These are phyloP conservation scores for Drosophila prolongata DNA, from an alignment of 2,888 invertebrate genomes.

Conservation along the genomic window DNA sequence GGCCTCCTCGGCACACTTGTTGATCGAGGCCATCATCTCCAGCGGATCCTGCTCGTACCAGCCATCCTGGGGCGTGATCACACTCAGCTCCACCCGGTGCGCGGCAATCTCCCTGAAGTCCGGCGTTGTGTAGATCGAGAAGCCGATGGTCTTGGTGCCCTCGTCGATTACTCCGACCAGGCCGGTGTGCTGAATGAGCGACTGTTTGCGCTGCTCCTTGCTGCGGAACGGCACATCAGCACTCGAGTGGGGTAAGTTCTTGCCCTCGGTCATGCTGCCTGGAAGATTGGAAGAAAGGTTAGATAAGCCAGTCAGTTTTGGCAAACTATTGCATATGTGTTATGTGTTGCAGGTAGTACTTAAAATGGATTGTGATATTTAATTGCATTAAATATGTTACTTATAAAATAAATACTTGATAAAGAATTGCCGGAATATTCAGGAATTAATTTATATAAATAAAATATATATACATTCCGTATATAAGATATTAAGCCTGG, in stretches of 20 bases:
- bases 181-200: slow-evolving; percentile 63
- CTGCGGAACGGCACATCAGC: slow-evolving; percentile 77
- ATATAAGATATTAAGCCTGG: too few species aligned
- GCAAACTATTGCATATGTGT: too few species aligned
- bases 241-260: slow-evolving; percentile 69
- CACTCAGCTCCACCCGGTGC: slow-evolving; percentile 92
- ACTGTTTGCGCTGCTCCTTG: slow-evolving; percentile 70
- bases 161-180: slow-evolving; percentile 97
- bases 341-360: too few species aligned
- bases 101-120: slow-evolving; percentile 91
- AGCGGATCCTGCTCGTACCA: slow-evolving; percentile 97
- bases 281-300: not conserved
- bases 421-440: too few species aligned
- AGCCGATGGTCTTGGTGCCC: slow-evolving; percentile 95
- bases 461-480: too few species aligned
- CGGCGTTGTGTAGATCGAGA: slow-evolving; percentile 91
- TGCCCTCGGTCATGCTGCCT: slow-evolving; percentile 73
- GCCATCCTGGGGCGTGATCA: slow-evolving; percentile 93
- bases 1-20: slow-evolving; percentile 91
- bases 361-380: too few species aligned
- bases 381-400: too few species aligned
- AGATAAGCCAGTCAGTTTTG: not conserved
- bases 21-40: slow-evolving; percentile 92
- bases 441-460: too few species aligned
- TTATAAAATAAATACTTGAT: too few species aligned